A percentile compares a stretch with the other conserved stretches of the same genome.
Conservation (phyloP, 2,113 vertebrate species). For the Pelusios castaneus region DNA sequence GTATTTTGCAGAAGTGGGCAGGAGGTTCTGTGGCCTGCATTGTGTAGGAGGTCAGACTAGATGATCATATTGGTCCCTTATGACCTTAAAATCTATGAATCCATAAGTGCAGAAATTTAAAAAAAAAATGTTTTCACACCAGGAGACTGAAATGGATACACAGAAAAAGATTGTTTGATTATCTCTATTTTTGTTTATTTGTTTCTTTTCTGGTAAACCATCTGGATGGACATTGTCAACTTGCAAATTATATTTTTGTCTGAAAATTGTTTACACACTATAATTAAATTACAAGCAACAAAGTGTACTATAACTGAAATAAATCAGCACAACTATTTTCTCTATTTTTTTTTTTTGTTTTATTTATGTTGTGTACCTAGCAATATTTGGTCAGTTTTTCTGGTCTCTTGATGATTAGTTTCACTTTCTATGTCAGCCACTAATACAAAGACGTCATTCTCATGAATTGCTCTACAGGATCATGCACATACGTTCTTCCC, state of each 20-base stretch:
- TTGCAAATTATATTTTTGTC: not conserved
- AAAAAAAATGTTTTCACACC: not conserved
- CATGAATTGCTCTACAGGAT: not conserved
- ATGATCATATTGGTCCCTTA: no score
- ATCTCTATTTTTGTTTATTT: not conserved
- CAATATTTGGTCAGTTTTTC: not conserved
- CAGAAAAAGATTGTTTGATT: not conserved
- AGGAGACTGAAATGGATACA: not conserved
- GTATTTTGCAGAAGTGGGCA: no score
- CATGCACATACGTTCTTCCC: not conserved
- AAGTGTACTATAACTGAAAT: not conserved
- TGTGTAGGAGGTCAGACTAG: no score
- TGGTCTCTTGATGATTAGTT: not conserved
- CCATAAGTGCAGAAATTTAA: not conserved
- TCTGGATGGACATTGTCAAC: not conserved
- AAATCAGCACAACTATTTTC: not conserved
- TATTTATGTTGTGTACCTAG: not conserved
- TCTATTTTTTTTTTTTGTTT: not conserved
- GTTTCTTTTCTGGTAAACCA: not conserved
- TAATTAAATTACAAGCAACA: not conserved
- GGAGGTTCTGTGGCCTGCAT: no score
- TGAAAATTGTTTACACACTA: not conserved
- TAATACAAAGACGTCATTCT: not conserved
- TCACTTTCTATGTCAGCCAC: constrained; percentile 10
- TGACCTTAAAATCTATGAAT: no score